These are phyloP conservation scores for Lomographa bimaculata DNA, from an alignment of 2,888 invertebrate genomes.

Conservation along the genomic window DNA sequence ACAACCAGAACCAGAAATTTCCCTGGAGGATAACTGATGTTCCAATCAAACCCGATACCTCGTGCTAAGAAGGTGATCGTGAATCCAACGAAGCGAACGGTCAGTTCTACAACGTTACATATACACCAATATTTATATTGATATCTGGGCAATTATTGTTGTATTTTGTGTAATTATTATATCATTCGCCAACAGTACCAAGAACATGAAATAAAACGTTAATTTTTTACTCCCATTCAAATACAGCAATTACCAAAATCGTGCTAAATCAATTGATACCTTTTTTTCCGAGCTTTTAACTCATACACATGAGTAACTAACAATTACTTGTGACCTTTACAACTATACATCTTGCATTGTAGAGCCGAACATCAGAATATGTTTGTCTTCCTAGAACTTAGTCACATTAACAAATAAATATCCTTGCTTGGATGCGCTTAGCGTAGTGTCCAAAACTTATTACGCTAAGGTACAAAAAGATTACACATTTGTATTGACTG, in stretches of 20 bases:
- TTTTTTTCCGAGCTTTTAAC: conserved; percentile 15
- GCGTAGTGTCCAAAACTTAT: not conserved
- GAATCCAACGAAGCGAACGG: no score
- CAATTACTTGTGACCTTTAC: conserved; percentile 44
- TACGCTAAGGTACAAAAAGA: not conserved
- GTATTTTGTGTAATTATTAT: no score
- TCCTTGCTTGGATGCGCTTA: not conserved
- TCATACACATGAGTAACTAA: conserved; percentile 4
- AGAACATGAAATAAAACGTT: conserved; percentile 2
- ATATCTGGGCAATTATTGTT: no score
- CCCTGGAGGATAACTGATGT: no score
- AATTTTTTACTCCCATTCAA: conserved; percentile 15
- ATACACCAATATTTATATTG: no score
- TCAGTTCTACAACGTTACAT: no score
- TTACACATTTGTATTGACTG: not conserved
- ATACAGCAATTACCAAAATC: conserved; percentile 19
- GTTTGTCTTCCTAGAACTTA: conserved; percentile 12
- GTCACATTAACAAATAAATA: not conserved
- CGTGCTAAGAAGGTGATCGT: no score
- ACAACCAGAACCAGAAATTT: no score
- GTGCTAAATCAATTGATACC: conserved; percentile 25
- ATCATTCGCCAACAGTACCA: no score
- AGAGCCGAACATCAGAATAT: not conserved
- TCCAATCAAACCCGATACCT: no score
- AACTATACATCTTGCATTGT: conserved; percentile 11